A percentile compares a stretch with the other conserved stretches of the same genome.
Evolutionary conservation across 2,797 vertebrate genomes (phyloP).

Genomic region (Naso thynnoides): DNA sequence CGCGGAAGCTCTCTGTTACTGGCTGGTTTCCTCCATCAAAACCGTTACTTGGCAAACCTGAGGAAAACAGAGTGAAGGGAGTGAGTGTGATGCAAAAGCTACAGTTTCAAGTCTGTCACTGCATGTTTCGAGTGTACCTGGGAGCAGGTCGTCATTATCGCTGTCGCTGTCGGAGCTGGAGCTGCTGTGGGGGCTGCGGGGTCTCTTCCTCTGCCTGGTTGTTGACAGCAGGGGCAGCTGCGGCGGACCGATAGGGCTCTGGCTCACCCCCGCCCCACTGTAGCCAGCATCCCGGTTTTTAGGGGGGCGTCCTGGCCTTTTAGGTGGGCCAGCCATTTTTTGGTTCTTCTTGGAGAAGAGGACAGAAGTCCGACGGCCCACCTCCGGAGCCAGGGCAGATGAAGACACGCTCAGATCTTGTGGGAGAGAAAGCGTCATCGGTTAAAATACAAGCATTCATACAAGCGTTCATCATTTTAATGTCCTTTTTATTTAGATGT

Average conservation of each 20-base stretch:
- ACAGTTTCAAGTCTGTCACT: accelerated
- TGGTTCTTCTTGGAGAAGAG: constrained; percentile 99
- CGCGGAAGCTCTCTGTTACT: constrained; percentile 97
- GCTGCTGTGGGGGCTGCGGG: constrained; percentile 93
- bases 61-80: constrained; percentile 16
- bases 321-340: constrained; percentile 94
- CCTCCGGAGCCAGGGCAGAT: constrained; percentile 93
- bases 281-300: constrained; percentile 93
- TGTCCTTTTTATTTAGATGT: background rate
- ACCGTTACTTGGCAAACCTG: constrained; percentile 95
- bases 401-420: constrained; percentile 91
- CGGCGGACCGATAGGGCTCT: constrained; percentile 94
- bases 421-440: constrained; percentile 32
- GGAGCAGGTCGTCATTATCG: constrained; percentile 90
- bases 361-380: constrained; percentile 96
- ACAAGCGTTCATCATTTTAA: background rate
- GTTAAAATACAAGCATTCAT: constrained; percentile 4
- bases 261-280: constrained; percentile 85
- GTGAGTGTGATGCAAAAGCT: background rate
- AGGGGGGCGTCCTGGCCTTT: constrained; percentile 95
- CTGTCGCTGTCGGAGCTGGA: constrained; percentile 98
- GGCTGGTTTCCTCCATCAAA: constrained; percentile 95
- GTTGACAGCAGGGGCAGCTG: constrained; percentile 91
- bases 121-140: constrained; percentile 80
- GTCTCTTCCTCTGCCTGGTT: constrained; percentile 91